Percentiles rank a stretch among this genome's conserved stretches.
Conservation (phyloP, 2,113 vertebrate species). For the Pao palembangensis region DNA sequence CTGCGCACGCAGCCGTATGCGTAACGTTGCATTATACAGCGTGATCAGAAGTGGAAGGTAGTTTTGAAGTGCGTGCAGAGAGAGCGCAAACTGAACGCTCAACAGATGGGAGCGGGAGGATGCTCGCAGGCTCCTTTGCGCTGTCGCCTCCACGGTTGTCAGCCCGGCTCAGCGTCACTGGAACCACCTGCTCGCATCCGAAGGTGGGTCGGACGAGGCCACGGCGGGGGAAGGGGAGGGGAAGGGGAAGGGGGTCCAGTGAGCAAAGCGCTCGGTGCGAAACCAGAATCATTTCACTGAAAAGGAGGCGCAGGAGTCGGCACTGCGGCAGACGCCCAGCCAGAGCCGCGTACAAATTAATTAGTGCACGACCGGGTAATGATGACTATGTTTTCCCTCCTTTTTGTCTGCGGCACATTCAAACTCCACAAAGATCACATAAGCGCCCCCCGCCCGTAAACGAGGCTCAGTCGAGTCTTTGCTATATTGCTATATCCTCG, state of each 20-base stretch:
- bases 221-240: neutral
- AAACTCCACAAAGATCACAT: too few species aligned
- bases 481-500: slow-evolving; percentile 49
- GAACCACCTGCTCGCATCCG: slow-evolving; percentile 61
- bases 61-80: slow-evolving; percentile 23
- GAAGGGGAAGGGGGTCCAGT: slow-evolving; percentile 3
- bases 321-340: slow-evolving; percentile 61
- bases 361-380: too few species aligned
- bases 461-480: slow-evolving; percentile 33
- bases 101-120: slow-evolving; percentile 70
- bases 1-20: neutral
- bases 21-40: slow-evolving; percentile 23
- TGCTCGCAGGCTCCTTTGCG: slow-evolving; percentile 48
- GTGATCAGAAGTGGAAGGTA: slow-evolving; percentile 24
- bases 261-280: neutral
- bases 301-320: slow-evolving; percentile 17
- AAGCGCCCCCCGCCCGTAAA: too few species aligned
- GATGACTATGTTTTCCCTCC: too few species aligned
- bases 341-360: neutral
- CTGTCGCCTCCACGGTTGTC: slow-evolving; percentile 51
- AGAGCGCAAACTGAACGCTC: slow-evolving; percentile 56
- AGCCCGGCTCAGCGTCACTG: slow-evolving; percentile 52
- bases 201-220: neutral
- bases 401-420: too few species aligned
- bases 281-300: neutral